Evolutionary conservation across 2,888 invertebrate genomes (phyloP).

Genomic region (Macaria liturata): DNA sequence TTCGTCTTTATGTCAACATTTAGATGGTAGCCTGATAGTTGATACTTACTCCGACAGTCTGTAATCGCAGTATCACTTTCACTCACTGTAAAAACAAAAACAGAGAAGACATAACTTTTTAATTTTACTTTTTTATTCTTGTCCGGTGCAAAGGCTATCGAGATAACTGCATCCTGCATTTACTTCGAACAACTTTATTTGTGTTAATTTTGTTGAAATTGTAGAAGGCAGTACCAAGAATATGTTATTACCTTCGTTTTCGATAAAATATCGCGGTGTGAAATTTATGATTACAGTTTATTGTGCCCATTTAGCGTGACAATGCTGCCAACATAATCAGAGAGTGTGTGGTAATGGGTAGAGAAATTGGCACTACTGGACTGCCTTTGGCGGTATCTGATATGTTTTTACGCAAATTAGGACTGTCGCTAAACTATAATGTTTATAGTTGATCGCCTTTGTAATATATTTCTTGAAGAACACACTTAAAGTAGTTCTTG

Average conservation of each 20-base stretch:
- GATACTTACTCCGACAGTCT: conserved; percentile 4
- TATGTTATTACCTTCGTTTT: background rate
- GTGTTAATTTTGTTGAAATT: conserved; percentile 6
- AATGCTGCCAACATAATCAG: background rate
- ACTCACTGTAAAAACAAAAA: conserved; percentile 16
- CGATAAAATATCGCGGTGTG: conserved; percentile 2
- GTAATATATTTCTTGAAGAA: too few relatives aligned
- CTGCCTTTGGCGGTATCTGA: too few relatives aligned
- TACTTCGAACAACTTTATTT: conserved; percentile 1
- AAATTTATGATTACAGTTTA: conserved; percentile 4
- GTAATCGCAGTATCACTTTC: conserved; percentile 29
- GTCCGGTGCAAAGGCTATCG: conserved; percentile 10
- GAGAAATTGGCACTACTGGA: too few relatives aligned
- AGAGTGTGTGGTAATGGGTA: too few relatives aligned
- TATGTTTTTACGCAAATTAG: too few relatives aligned
- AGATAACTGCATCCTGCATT: conserved; percentile 11
- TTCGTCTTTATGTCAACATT: conserved; percentile 24
- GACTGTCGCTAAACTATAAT: too few relatives aligned
- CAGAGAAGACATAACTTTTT: conserved; percentile 2
- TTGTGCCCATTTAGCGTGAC: background rate
- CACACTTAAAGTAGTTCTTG: too few relatives aligned
- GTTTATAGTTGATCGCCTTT: too few relatives aligned
- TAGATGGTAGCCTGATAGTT: conserved; percentile 11
- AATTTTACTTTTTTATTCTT: conserved; percentile 4
- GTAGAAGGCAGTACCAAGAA: background rate